Evolutionary conservation across 2,797 vertebrate species (phyloP).

Genomic region (Enteromius viviparus): DNA sequence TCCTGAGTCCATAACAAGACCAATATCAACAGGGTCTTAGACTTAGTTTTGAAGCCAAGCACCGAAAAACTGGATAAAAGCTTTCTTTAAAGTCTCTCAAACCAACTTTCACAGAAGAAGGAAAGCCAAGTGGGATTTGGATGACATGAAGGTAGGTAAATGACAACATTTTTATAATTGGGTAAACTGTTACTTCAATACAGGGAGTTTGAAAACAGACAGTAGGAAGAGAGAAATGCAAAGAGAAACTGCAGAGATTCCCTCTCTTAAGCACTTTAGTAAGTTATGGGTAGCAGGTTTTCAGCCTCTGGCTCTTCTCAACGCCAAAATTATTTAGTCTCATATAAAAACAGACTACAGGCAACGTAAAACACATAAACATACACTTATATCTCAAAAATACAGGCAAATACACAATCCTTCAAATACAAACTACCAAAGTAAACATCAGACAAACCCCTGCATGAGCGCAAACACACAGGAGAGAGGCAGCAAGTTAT

Average conservation of each 20-base stretch:
- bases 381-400: slow-evolving; percentile 1
- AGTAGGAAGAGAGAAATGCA: background rate
- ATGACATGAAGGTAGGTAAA: background rate
- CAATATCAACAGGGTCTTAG: background rate
- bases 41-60: background rate
- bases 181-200: background rate
- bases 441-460: slow-evolving; percentile 38
- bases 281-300: slow-evolving; percentile 30
- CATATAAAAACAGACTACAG: slow-evolving; percentile 17
- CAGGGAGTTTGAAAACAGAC: background rate
- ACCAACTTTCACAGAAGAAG: background rate
- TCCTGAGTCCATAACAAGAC: background rate
- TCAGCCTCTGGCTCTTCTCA: slow-evolving; percentile 34
- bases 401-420: slow-evolving; percentile 31
- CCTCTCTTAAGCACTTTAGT: slow-evolving; percentile 18
- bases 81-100: background rate
- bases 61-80: background rate
- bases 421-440: slow-evolving; percentile 15
- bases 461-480: slow-evolving; percentile 28
- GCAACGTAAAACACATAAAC: slow-evolving; percentile 21
- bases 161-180: background rate
- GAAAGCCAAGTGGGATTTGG: background rate
- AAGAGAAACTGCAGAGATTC: background rate
- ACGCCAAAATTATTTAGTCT: slow-evolving; percentile 37
- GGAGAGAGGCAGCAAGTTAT: slow-evolving; percentile 37